Conservation (phyloP, 2,797 vertebrate species). For the Melanotaenia nigrans region DNA sequence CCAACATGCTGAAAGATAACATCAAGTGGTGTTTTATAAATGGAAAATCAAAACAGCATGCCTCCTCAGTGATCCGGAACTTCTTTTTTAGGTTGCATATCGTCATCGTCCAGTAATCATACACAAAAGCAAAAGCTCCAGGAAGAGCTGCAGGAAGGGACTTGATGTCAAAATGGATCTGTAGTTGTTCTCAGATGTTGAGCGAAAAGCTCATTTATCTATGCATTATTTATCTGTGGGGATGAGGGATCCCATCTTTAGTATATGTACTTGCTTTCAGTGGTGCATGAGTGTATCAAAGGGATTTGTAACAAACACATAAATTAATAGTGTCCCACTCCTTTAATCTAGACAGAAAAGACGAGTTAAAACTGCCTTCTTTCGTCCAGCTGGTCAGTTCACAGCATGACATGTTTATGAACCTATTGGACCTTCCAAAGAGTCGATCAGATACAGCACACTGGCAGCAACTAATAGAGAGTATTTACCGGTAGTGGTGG, state of each 20-base stretch:
- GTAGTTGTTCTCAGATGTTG: too few relatives aligned
- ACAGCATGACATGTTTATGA: background rate
- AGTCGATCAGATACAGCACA: background rate
- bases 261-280: too few relatives aligned
- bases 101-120: background rate
- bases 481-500: background rate
- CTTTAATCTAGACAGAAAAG: background rate
- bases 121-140: background rate
- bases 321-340: background rate
- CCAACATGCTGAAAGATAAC: background rate
- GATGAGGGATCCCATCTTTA: too few relatives aligned
- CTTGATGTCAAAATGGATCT: too few relatives aligned
- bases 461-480: too few relatives aligned
- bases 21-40: background rate
- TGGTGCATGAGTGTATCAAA: too few relatives aligned
- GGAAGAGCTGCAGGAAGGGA: background rate
- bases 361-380: background rate
- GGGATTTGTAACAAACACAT: background rate
- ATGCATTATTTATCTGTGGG: too few relatives aligned
- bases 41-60: background rate
- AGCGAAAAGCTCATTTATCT: too few relatives aligned
- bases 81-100: background rate
- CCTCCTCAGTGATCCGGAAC: background rate
- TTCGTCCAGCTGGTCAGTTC: too few relatives aligned
- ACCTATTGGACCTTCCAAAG: background rate